A percentile compares a stretch with the other conserved stretches of the same genome.
Evolutionary conservation across 2,113 vertebrate genomes (phyloP).

Genomic region (Sitta europaea): DNA sequence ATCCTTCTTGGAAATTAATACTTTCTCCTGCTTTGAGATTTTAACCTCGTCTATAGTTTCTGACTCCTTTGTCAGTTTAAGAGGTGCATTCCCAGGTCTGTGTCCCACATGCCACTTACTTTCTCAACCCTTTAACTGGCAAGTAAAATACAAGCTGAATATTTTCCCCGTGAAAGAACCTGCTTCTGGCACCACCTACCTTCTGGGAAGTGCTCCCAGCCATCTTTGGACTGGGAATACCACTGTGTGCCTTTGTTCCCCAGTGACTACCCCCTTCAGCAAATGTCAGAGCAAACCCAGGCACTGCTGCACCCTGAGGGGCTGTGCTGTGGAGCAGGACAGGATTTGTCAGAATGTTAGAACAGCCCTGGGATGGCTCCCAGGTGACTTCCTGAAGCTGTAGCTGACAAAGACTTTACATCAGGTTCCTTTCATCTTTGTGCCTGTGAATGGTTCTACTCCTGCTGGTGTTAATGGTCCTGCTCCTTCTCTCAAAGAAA

Average conservation of each 20-base stretch:
- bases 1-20: not conserved
- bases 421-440: not conserved
- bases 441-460: not conserved
- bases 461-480: not conserved
- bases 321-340: not conserved
- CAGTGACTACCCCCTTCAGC: rapidly evolving
- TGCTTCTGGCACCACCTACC: not conserved
- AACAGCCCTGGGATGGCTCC: not conserved
- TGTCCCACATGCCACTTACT: not conserved
- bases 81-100: not conserved
- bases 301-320: not conserved
- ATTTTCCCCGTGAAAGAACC: not conserved
- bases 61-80: not conserved
- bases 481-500: not conserved
- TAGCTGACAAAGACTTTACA: not conserved
- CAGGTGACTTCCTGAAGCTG: not conserved
- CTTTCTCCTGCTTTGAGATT: not conserved
- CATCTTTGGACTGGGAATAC: not conserved
- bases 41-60: not conserved
- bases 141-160: not conserved
- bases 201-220: not conserved
- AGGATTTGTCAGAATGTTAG: not conserved
- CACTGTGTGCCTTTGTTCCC: not conserved
- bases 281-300: rapidly evolving
- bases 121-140: not conserved